Evolutionary conservation across 2,888 invertebrate genomes (phyloP).

Genomic region (Anthophora plumipes): DNA sequence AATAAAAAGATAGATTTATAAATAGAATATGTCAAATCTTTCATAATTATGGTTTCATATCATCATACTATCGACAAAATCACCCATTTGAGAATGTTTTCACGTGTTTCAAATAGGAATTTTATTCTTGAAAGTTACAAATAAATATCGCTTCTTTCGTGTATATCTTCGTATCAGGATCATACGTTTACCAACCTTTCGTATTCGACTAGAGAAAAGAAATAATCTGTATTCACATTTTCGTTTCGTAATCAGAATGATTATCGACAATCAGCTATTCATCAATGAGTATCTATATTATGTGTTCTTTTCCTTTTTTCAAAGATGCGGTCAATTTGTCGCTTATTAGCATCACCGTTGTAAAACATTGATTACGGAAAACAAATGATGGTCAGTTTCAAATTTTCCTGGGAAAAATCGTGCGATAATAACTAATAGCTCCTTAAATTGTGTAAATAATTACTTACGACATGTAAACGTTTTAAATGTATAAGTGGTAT

Average conservation of each 20-base stretch:
- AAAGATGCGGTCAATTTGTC: too few species aligned
- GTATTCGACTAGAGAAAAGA: neutral
- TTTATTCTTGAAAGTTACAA: neutral
- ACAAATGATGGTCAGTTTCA: too few species aligned
- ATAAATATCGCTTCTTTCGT: neutral
- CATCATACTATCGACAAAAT: neutral
- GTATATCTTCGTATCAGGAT: neutral
- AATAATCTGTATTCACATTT: neutral
- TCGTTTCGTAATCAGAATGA: neutral
- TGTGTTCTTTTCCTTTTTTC: too few species aligned
- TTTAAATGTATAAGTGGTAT: too few species aligned
- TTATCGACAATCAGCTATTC: neutral
- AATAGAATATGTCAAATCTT: constrained; percentile 5
- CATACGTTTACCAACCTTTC: neutral
- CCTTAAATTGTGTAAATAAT: too few species aligned
- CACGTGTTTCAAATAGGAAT: neutral
- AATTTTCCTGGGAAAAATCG: too few species aligned
- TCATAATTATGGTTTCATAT: neutral
- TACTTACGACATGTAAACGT: too few species aligned
- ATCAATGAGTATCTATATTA: too few species aligned
- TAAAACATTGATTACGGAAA: too few species aligned
- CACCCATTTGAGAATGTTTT: neutral
- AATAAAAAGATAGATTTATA: constrained; percentile 74
- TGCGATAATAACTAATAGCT: too few species aligned
- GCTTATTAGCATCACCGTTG: too few species aligned